Base-by-base conservation (phyloP, 2,797 vertebrate species). In the Siniperca obscura region DNA sequence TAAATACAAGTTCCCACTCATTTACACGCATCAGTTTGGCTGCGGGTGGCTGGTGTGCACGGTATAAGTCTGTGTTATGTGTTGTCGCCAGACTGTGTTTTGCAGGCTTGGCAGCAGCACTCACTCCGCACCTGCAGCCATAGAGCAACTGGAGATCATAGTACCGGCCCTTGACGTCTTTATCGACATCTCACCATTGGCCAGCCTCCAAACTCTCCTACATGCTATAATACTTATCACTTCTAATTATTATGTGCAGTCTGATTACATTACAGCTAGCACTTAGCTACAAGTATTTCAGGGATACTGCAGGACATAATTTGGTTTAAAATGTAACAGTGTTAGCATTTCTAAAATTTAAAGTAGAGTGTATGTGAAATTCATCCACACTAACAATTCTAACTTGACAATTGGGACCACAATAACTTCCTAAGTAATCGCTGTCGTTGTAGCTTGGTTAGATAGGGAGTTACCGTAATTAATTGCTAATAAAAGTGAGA, bases 151-250 rank as follows among this genome's bases (percentile, higher is more conserved):
- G 95, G 97, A 97, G 96, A 96, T 97, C 97, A 98, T 99, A 99
- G 98, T 99, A 99, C 97, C 97, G 98, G 96, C 93, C 94, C 87
- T 96, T 97, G 97, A 96, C 67, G 95, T 97, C 95, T 90, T 52
- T 79, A 69, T 40, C 21, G 96, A 96, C 96, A 66, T 76, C 57
- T 73, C 82, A 93, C 94, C 96, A 93, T 96, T 91, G 96, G 90
- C 91, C 97, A 93, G 96, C 96, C 96, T 96, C 95, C 96, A 95
- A 93, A 93, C 27, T 94, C 95, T 96, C 96, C 94, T 36, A 96
- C 95, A 96, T 38, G 66, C 8, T 52, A 5, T 1, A 25, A 52
- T 50, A 17, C 9, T 27, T 22, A 9, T 19, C 46, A 17, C 40
- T 56, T 50, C 5, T 27, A 12, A 25, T 4, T 9, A 12, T 22